Evolutionary conservation across 2,113 vertebrate genomes (phyloP), one percentile per base, ranked within the genome.

Genomic region (Ailurus styani): DNA sequence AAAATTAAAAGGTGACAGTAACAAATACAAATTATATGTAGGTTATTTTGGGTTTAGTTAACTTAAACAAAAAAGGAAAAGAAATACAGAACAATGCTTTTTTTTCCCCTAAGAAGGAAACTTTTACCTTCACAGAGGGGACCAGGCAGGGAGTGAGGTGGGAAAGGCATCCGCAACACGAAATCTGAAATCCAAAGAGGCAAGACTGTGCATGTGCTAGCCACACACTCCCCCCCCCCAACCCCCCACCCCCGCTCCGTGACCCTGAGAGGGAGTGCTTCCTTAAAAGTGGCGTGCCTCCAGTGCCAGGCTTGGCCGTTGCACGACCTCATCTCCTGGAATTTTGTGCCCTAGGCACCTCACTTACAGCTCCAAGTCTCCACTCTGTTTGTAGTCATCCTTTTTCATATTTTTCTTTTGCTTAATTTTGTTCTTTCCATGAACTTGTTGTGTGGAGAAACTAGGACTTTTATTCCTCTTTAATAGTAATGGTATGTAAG

Each of bases 321-420:
- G 55, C 13, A 50, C 0, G 1, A 25, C 29, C 42, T 54, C 10
- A 5, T 82, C 75, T 77, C 70, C 15, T 37, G 52, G 34, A 73
- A 73, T 62, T 54, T 42, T 78, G n/a, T 87, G 25, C n/a, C 64
- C 21, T 29, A 9, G 77, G 31, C 47, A 52, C 50, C 34, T 57
- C 3, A 6, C 34, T 70, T 83, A 40, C 10, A 25, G 68, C 68
- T 95, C 20, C 1, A 6, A 54, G 20, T 54, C 23, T 20, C 52
- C 62, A 70, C 9, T 14, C 52, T 77, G 55, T 45, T 54, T 62
- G 40, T 47, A 64, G 47, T 81, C 20, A 93, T 60, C 13, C 29
- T 93, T 86, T 52, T 87, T 87, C 73, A n/a, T 52, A 45, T 29
- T 87, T 87, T 94, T 81, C 54, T 66, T 82, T 86, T 37, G 60